A percentile compares a stretch with the other conserved stretches of the same genome.
phyloP scores from a whole-genome alignment of 2,888 invertebrate species.

The Phaonia tiefii region DNA sequence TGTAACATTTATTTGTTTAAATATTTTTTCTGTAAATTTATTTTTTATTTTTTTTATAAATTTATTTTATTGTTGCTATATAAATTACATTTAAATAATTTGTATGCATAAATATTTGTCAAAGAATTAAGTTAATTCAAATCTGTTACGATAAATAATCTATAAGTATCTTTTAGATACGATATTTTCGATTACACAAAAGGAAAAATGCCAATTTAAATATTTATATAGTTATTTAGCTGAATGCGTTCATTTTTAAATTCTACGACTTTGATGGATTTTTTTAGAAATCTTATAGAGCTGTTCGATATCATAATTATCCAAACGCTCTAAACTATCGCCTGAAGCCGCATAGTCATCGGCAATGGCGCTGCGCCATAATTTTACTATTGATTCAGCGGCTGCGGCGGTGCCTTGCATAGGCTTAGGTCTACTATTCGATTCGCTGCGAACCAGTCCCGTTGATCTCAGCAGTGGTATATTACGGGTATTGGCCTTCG shows the following conservation, averaged over 20 bases:
- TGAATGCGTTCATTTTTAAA: slow-evolving; percentile 6
- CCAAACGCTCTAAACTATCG: slow-evolving; percentile 32
- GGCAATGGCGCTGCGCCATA: slow-evolving; percentile 75
- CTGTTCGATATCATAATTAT: slow-evolving; percentile 52
- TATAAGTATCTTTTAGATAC: slow-evolving; percentile 48
- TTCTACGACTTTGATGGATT: slow-evolving; percentile 38
- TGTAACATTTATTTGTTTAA: too few species aligned
- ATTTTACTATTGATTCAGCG: slow-evolving; percentile 70
- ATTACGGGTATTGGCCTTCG: slow-evolving; percentile 69
- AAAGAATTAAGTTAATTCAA: neutral
- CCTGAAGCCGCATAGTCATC: slow-evolving; percentile 71
- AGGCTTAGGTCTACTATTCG: slow-evolving; percentile 42
- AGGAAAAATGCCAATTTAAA: neutral
- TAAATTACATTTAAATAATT: neutral
- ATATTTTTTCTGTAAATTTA: too few species aligned
- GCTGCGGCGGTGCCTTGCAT: slow-evolving; percentile 53
- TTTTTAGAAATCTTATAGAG: slow-evolving; percentile 48
- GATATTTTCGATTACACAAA: neutral
- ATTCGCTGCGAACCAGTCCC: slow-evolving; percentile 4
- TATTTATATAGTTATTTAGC: too few species aligned
- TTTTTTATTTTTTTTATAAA: too few species aligned
- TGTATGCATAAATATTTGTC: neutral
- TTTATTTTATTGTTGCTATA: neutral
- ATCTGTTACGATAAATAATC: slow-evolving; percentile 60
- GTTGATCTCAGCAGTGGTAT: slow-evolving; percentile 51